phyloP scores from a whole-genome alignment of 1,140 invertebrate genomes.

The Hylyphantes graminicola region DNA sequence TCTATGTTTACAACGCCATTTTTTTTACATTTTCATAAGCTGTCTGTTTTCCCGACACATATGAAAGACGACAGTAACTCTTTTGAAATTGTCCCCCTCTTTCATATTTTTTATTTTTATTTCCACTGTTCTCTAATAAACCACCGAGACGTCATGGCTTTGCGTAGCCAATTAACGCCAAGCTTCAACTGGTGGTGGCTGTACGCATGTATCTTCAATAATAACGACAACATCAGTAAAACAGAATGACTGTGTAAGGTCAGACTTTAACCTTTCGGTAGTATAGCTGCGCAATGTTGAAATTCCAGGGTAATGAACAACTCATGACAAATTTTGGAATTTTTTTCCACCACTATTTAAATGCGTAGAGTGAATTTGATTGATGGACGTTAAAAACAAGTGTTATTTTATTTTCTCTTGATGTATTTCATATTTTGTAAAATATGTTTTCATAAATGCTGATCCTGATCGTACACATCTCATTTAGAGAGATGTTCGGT shows the following conservation, averaged over 20 bases:
- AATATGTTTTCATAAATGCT: too few species aligned
- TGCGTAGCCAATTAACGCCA: conserved; percentile 38
- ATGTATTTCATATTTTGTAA: too few species aligned
- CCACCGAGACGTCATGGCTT: conserved; percentile 15
- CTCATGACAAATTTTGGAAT: background rate
- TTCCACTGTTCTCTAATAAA: conserved; percentile 21
- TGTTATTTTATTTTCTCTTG: too few species aligned
- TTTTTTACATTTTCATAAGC: conserved; percentile 32
- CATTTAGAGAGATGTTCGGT: too few species aligned
- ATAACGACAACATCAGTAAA: conserved; percentile 7
- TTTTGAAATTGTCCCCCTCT: conserved; percentile 13
- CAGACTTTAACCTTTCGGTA: conserved; percentile 18
- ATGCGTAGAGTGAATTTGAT: too few species aligned
- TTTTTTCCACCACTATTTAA: background rate
- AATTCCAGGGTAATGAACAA: conserved; percentile 11
- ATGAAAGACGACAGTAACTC: conserved; percentile 31
- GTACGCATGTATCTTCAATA: background rate
- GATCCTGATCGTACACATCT: too few species aligned
- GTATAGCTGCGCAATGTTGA: background rate
- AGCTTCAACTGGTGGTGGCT: conserved; percentile 32
- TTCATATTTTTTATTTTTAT: background rate
- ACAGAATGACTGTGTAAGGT: conserved; percentile 12
- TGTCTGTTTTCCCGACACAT: background rate
- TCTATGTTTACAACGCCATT: conserved; percentile 22
- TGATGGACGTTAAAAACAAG: too few species aligned